Evolutionary conservation across 2,797 vertebrate species (phyloP).

Genomic region (Ara ararauna): DNA sequence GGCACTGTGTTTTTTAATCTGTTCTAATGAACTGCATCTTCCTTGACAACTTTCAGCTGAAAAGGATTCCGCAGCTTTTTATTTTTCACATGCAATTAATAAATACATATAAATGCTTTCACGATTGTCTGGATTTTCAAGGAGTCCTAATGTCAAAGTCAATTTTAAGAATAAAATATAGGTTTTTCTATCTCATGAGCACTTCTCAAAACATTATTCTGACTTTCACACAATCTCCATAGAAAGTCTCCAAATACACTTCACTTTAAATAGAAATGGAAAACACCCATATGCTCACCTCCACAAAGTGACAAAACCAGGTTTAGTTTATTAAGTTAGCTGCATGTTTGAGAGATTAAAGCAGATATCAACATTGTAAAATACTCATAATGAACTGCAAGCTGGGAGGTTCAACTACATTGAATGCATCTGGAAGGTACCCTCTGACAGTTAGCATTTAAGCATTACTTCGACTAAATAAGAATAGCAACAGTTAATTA

Average conservation of each 20-base stretch:
- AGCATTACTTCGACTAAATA: not conserved
- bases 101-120: not conserved
- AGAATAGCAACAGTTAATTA: conserved; percentile 15
- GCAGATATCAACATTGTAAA: not conserved
- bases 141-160: not conserved
- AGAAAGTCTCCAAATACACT: not conserved
- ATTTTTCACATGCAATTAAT: not conserved
- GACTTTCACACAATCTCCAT: not conserved
- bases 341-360: not conserved
- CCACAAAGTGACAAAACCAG: not conserved
- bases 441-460: not conserved
- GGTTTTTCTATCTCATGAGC: not conserved
- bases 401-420: not conserved
- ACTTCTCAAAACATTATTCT: not conserved
- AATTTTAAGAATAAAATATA: not conserved
- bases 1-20: not conserved
- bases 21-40: not conserved
- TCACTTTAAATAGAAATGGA: not conserved
- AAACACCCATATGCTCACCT: not conserved
- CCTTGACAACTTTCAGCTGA: not conserved
- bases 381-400: not conserved
- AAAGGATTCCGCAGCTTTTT: not conserved
- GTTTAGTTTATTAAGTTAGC: not conserved
- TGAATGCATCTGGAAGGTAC: not conserved
- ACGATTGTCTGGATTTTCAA: not conserved